Evolutionary conservation across 2,888 invertebrate species (phyloP).

Genomic region (Dolichopus griseipennis): DNA sequence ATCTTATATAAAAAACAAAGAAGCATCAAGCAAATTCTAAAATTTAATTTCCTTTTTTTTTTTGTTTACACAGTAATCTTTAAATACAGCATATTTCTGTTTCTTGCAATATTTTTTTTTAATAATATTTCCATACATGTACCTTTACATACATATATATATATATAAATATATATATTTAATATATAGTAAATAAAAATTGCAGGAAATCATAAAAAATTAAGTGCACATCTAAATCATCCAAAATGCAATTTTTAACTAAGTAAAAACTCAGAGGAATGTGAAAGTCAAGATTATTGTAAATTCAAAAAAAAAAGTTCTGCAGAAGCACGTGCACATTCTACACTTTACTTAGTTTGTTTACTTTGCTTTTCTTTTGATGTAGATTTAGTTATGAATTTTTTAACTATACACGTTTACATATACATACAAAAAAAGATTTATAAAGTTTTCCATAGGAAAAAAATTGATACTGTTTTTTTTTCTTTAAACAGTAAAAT

Average conservation of each 20-base stretch:
- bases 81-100: no score
- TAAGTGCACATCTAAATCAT: constrained; percentile 1
- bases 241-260: constrained; percentile 4
- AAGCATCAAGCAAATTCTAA: no score
- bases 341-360: background rate
- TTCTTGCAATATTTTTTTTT: no score
- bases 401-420: background rate
- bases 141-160: no score
- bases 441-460: background rate
- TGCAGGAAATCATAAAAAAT: background rate
- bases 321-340: background rate
- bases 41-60: no score
- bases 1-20: no score
- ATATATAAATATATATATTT: no score
- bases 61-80: no score
- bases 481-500: no score
- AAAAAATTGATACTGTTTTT: no score
- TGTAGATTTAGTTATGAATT: constrained; percentile 3
- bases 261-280: background rate
- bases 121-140: no score
- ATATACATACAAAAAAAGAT: background rate
- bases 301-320: background rate
- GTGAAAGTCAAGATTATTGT: background rate
- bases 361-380: background rate
- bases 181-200: no score